phyloP scores from a whole-genome alignment of 2,888 invertebrate species.

The Vanessa cardui region DNA sequence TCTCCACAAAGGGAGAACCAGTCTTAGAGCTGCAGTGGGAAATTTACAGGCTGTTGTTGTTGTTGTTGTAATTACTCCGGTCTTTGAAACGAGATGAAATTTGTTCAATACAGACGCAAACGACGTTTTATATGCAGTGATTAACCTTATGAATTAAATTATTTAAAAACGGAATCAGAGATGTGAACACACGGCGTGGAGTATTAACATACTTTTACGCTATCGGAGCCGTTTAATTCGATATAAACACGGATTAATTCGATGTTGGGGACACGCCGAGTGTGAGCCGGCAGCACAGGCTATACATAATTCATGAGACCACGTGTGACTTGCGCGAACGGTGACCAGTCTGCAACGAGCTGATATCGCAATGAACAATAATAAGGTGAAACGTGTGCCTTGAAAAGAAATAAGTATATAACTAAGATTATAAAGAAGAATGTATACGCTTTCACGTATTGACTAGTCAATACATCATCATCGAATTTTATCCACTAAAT shows the following conservation, averaged over 20 bases:
- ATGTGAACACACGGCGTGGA: background rate
- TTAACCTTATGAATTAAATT: background rate
- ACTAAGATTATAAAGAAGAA: no score
- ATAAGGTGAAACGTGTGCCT: background rate
- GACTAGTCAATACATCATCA: no score
- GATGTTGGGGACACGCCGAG: constrained; percentile 24
- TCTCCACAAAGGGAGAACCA: no score
- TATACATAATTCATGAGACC: constrained; percentile 27
- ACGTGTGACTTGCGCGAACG: constrained; percentile 17
- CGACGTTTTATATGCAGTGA: no score
- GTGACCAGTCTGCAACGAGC: constrained; percentile 21
- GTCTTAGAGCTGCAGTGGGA: no score
- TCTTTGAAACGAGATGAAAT: no score
- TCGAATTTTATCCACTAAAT: no score
- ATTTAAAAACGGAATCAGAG: background rate
- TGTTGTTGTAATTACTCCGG: no score
- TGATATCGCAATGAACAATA: constrained; percentile 20
- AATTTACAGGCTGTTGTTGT: no score
- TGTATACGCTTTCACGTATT: no score
- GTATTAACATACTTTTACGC: constrained; percentile 17
- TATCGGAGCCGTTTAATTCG: constrained; percentile 22
- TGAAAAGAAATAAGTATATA: background rate
- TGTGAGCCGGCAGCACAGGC: constrained; percentile 14
- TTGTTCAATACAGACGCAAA: no score
- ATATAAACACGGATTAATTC: constrained; percentile 25